These are phyloP conservation scores for Eupeodes luniger DNA, from an alignment of 2,888 invertebrate species.

Conservation along the genomic window DNA sequence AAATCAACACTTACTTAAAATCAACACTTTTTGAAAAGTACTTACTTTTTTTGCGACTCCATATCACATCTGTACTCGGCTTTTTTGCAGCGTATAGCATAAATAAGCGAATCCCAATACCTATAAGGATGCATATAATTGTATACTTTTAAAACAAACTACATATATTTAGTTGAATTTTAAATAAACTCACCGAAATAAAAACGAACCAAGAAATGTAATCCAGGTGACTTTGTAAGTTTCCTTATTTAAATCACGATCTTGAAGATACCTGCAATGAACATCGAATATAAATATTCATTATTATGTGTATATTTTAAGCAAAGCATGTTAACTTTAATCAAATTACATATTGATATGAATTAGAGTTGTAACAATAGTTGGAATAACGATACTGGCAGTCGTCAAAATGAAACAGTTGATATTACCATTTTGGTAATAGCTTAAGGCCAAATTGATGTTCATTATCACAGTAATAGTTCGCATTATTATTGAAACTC, in stretches of 20 bases:
- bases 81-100: constrained; percentile 78
- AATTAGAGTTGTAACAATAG: constrained; percentile 79
- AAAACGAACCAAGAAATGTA: constrained; percentile 79
- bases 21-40: background rate
- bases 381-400: constrained; percentile 79
- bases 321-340: background rate
- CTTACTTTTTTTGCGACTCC: constrained; percentile 79
- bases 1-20: no score
- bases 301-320: background rate
- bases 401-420: constrained; percentile 80
- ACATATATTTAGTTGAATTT: background rate
- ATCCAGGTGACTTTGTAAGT: constrained; percentile 77
- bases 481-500: constrained; percentile 79
- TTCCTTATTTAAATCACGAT: constrained; percentile 77
- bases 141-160: background rate
- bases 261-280: constrained; percentile 78
- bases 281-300: constrained; percentile 4
- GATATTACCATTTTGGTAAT: constrained; percentile 78
- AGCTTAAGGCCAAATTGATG: constrained; percentile 78
- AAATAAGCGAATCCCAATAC: constrained; percentile 79
- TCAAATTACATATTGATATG: constrained; percentile 80
- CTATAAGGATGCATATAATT: constrained; percentile 52
- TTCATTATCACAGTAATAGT: constrained; percentile 79
- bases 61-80: constrained; percentile 78
- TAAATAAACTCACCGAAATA: constrained; percentile 78